Evolutionary conservation across 2,113 vertebrate species (phyloP), one percentile per base, ranked within the genome.

Genomic region (Fulmarus glacialis): DNA sequence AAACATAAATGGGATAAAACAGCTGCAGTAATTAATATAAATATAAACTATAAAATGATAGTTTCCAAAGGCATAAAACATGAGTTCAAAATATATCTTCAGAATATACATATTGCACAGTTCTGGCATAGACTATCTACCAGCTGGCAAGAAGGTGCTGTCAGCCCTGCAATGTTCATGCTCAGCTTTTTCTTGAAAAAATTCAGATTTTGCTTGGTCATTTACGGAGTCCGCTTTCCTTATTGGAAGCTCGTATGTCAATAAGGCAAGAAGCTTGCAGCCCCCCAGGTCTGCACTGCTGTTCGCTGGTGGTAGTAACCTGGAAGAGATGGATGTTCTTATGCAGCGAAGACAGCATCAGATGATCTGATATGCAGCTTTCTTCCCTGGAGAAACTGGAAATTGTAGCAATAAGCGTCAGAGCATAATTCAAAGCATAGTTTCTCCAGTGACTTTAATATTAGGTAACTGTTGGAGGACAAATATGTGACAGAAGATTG

Each of bases 101-200:
- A 71, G 59, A 62, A 29, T 2, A 34, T 42, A 63, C 85, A 87
- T 40, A 91, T 50, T 85, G 64, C 82, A 17, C 74, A 70, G 60
- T 34, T 29, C 81, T 77, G 74, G 78, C 83, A 70, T 1, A 5
- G 63, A 67, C 70, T 34, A 2, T 24, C 78, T 84, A n/a, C 86
- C 85, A 94, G 83, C 60, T 79, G 97, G 93, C 90, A 93, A 93
- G 82, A 96, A 56, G 91, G 79, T 96, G 50, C 89, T 82, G 58
- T 82, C 72, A 60, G 95, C 82, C n/a, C 66, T 10, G n/a, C 0
- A 1, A 67, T 89, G 38, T 71, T 80, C 36, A 20, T 2, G 4
- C 42, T 72, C 43, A 72, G 72, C 64, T 91, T 92, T 88, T 58
- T 22, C 67, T 59, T 86, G 60, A 26, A 22, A 32, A 47, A 64